Evolutionary conservation across 2,888 invertebrate genomes (phyloP).

Genomic region (Steinernema scapterisci): DNA sequence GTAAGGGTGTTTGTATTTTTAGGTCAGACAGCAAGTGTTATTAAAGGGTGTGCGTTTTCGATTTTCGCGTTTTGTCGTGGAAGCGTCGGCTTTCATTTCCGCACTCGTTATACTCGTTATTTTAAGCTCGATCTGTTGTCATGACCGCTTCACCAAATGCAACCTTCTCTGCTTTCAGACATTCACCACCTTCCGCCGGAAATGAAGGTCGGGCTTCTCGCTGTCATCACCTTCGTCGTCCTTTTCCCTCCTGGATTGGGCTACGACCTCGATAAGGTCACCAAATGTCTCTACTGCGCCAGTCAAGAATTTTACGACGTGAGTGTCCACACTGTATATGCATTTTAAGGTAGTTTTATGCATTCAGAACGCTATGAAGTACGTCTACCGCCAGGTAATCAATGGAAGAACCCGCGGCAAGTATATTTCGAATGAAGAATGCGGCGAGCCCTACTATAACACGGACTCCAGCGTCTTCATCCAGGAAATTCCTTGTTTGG

Average conservation of each 20-base stretch:
- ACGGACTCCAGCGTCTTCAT: too few species aligned
- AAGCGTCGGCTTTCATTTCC: too few species aligned
- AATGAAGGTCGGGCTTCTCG: not conserved
- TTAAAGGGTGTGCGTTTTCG: too few species aligned
- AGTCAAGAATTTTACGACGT: not conserved
- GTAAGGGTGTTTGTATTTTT: too few species aligned
- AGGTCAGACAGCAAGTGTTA: too few species aligned
- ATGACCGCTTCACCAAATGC: too few species aligned
- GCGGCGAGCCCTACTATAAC: not conserved
- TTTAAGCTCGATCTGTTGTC: too few species aligned
- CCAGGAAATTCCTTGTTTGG: not conserved
- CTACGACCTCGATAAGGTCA: not conserved
- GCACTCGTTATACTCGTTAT: too few species aligned
- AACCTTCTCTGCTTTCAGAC: too few species aligned
- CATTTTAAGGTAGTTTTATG: too few species aligned
- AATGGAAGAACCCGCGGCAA: not conserved
- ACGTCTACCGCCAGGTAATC: not conserved
- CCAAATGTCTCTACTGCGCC: constrained; percentile 3
- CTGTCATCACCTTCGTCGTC: not conserved
- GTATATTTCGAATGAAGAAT: not conserved
- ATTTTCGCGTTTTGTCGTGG: too few species aligned
- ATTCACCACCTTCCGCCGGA: not conserved
- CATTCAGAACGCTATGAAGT: not conserved
- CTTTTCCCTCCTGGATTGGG: not conserved
- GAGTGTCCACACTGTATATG: not conserved